A percentile compares a stretch with the other conserved stretches of the same genome.
Evolutionary conservation across 2,888 invertebrate species (phyloP).

Genomic region (Sussaba pulchella): DNA sequence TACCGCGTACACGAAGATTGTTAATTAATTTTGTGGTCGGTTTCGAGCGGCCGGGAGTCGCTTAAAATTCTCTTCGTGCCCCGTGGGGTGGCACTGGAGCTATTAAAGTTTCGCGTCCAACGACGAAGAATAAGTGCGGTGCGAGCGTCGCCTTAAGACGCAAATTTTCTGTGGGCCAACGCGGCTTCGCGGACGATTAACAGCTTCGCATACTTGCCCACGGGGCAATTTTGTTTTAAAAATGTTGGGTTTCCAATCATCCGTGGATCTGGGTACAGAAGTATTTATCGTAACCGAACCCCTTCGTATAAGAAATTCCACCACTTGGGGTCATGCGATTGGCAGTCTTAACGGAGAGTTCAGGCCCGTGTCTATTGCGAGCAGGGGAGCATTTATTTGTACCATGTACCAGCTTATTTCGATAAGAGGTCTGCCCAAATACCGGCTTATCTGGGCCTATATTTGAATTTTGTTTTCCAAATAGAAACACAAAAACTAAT

Average conservation of each 20-base stretch:
- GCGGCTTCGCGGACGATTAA: background rate
- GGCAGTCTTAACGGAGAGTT: no score
- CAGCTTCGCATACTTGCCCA: background rate
- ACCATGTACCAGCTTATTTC: no score
- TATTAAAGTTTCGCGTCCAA: constrained; percentile 46
- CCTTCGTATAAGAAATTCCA: no score
- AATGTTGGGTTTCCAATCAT: background rate
- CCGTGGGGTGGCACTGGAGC: constrained; percentile 10
- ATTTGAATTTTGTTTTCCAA: no score
- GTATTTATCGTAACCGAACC: no score
- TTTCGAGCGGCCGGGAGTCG: constrained; percentile 26
- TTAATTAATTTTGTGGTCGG: constrained; percentile 60
- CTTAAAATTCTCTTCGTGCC: constrained; percentile 47
- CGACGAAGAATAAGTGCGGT: constrained; percentile 37
- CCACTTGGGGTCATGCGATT: no score
- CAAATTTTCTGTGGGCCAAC: constrained; percentile 2
- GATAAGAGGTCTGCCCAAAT: no score
- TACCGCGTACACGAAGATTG: constrained; percentile 42
- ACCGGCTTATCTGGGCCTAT: no score
- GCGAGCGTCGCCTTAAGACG: constrained; percentile 9
- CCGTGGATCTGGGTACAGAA: background rate
- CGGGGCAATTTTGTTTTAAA: background rate
- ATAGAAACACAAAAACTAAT: no score
- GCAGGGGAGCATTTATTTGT: no score
- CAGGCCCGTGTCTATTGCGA: no score